Conservation (phyloP, 2,113 vertebrate species). For the Chascanopsetta lugubris region DNA sequence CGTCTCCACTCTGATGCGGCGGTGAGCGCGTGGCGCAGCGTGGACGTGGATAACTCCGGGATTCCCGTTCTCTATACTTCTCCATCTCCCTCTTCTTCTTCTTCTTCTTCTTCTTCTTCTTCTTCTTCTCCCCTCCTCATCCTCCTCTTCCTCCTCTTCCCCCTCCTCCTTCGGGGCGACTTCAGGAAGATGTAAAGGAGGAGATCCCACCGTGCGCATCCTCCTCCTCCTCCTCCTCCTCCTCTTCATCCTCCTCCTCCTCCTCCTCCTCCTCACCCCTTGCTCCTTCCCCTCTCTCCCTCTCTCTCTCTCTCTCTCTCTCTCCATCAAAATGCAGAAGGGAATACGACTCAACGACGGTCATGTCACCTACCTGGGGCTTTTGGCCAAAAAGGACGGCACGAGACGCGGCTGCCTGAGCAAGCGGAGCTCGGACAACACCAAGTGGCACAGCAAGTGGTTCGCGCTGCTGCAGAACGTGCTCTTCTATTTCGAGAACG, state of each 20-base stretch:
- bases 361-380: constrained; percentile 94
- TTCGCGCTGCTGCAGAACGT: constrained; percentile 96
- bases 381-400: constrained; percentile 95
- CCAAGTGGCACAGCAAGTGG: constrained; percentile 98
- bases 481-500: constrained; percentile 98
- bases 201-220: constrained; percentile 48
- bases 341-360: constrained; percentile 96
- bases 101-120: too few relatives aligned
- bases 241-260: not conserved
- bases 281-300: constrained; percentile 27
- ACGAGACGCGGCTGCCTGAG: constrained; percentile 92
- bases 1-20: too few relatives aligned
- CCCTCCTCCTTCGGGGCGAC: constrained; percentile 42
- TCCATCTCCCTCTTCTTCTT: too few relatives aligned
- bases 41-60: too few relatives aligned
- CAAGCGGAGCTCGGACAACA: constrained; percentile 96
- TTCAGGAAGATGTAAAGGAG: constrained; percentile 68
- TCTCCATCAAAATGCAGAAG: constrained; percentile 87
- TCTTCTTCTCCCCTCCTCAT: too few relatives aligned
- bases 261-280: constrained; percentile 38
- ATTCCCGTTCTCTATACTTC: too few relatives aligned
- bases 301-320: too few relatives aligned
- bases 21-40: too few relatives aligned
- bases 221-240: constrained; percentile 8
- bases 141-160: not conserved